phyloP scores from a whole-genome alignment of 2,797 vertebrate species.

The Lagodon rhomboides region DNA sequence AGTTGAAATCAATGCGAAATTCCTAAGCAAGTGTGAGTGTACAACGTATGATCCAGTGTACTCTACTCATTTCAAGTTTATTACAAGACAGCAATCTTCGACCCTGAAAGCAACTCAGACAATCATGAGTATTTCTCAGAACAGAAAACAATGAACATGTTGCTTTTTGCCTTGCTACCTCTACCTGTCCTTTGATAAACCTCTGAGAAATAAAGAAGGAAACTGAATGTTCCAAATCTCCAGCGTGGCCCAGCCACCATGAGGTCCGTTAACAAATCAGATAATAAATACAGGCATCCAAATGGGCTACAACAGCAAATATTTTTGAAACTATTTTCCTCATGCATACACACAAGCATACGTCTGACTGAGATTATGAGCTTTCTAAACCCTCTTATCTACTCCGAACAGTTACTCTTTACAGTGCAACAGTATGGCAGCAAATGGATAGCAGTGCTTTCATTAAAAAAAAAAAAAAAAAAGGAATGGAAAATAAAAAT shows the following conservation, averaged over 20 bases:
- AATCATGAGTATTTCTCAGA: conserved; percentile 69
- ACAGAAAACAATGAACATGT: conserved; percentile 60
- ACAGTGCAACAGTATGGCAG: conserved; percentile 86
- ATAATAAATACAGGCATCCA: conserved; percentile 87
- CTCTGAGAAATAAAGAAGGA: conserved; percentile 77
- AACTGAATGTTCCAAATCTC: conserved; percentile 74
- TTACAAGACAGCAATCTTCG: conserved; percentile 79
- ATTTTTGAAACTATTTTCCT: conserved; percentile 72
- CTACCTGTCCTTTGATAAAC: conserved; percentile 78
- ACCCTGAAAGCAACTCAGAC: conserved; percentile 78
- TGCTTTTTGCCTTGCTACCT: conserved; percentile 55
- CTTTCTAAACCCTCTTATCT: conserved; percentile 73
- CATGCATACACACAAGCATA: conserved; percentile 81
- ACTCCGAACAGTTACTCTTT: conserved; percentile 77
- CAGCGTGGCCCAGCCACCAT: conserved; percentile 86
- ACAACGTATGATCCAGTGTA: conserved; percentile 84
- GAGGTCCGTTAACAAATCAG: conserved; percentile 79
- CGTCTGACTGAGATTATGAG: conserved; percentile 74
- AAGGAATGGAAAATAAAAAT: conserved; percentile 80
- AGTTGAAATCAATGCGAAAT: conserved; percentile 71
- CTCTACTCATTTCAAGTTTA: conserved; percentile 86
- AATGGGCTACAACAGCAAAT: conserved; percentile 75
- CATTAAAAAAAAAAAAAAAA: conserved; percentile 72
- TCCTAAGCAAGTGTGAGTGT: conserved; percentile 78
- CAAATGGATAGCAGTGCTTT: conserved; percentile 86